Percentiles rank a stretch among this genome's conserved stretches.
Evolutionary conservation across 2,888 invertebrate species (phyloP).

Genomic region (Physocephala rufipes): DNA sequence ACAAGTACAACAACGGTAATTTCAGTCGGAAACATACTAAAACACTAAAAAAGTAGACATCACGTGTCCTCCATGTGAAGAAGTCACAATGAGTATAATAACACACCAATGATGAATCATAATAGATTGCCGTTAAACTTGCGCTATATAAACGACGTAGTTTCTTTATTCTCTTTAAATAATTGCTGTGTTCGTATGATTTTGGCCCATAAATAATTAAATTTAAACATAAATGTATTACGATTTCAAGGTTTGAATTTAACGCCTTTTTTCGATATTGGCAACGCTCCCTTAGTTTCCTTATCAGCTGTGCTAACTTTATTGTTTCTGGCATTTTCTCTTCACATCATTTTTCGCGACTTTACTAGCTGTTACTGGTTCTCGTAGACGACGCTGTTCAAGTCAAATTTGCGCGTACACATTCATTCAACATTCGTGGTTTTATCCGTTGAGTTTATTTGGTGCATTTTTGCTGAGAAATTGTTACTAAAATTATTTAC

Average conservation of each 20-base stretch:
- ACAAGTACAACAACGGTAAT: no score
- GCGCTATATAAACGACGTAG: no score
- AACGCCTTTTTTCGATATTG: not conserved
- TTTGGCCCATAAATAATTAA: no score
- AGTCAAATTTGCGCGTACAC: not conserved
- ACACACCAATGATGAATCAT: no score
- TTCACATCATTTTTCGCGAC: slow-evolving; percentile 20
- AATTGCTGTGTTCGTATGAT: no score
- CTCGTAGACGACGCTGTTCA: not conserved
- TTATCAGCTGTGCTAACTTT: not conserved
- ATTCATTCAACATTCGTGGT: slow-evolving; percentile 26
- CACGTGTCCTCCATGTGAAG: no score
- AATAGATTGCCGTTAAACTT: no score
- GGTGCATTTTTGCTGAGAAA: not conserved
- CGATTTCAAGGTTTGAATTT: not conserved
- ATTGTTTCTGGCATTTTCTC: slow-evolving; percentile 10
- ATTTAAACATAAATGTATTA: no score
- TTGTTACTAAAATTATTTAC: not conserved
- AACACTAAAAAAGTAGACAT: no score
- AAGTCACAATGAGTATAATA: no score
- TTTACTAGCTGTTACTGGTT: not conserved
- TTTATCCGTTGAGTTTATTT: slow-evolving; percentile 14
- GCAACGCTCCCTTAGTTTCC: slow-evolving; percentile 8
- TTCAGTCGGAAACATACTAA: no score
- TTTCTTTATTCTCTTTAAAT: no score